Evolutionary conservation across 1,140 invertebrate species (phyloP), one percentile per base, ranked within the genome.

Genomic region (Drosophila jambulina): DNA sequence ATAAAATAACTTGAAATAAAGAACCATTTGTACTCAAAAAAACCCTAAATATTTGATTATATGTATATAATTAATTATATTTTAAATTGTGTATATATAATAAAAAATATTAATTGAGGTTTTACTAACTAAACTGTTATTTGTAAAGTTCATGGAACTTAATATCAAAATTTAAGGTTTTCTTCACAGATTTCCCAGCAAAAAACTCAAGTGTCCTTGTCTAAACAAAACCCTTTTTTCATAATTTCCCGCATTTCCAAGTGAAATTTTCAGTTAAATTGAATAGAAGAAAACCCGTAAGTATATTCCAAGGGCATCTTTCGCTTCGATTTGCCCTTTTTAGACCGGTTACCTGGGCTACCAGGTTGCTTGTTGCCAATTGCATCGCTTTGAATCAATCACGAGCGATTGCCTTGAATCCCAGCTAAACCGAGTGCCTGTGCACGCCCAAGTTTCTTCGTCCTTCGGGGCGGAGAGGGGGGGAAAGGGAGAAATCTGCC

Each of bases 321-420:
- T 8, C 10, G 3, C 19, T 40, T 36, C 60, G 48, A 10, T 29
- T 12, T 36, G 17, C 8, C 40, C 15, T 15, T 34, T 17, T 17
- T 6, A n/a, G 15, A 21, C 8, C 1, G 15, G 51, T 54, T 54
- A 19, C 51, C 32, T 21, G 27, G 48, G 23, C n/a, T 46, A 46
- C 23, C 23, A 53, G n/a, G 27, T 53, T 15, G 49, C 19, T 23
- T 34, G 9, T 38, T 81, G 78, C 48, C 80, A 67, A 59, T 82
- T 56, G 58, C 21, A 72, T 34, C 27, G 53, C 67, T 72, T 72
- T 51, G 36, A 60, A 72, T 74, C 70, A 74, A 72, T 72, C 70
- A 60, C 70, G 17, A 72, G 43, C 67, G 27, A 60, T 74, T 72
- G 67, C 67, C 45, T 40, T 57, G 68, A 68, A 67, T 69, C 65